Base-by-base conservation (phyloP, 2,888 invertebrate species). In the Drosophila austrosaltans region DNA sequence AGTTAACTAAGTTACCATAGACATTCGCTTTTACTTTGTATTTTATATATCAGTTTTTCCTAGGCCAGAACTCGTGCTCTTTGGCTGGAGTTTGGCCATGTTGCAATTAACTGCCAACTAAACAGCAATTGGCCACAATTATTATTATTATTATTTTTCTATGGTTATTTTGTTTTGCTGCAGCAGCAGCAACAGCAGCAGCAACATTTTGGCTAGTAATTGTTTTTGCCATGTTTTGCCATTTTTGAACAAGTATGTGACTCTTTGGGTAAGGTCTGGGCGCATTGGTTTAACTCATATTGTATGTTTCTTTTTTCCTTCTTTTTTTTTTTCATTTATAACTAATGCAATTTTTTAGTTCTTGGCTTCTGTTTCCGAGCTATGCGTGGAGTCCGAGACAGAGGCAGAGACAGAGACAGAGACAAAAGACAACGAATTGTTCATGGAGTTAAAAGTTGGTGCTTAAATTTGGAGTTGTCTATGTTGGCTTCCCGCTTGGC, bases 21-120 rank as follows among this genome's bases (percentile, higher is more conserved):
- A 60, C 60, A 42, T 44, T 60, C 40, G 42, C 44, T 60, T 30
- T 42, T 60, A 22, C 39, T 10, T 57, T 57, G 30, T 54, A 30
- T 57, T 69, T 66, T 75, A 32, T 36, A 36, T 57, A 16, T 16
- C 16, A 53, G 7, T 61, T 60, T 42, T 57, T 20, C 22, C 20
- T 12, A n/a, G 22, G 36, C 57, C 57, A 57, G 57, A 57, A 57
- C 36, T 59, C 59, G 59, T 59, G 59, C 59, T 39, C 39, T 79
- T 75, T 56, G 72, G 32, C 57, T 40, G 40, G 44, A 32, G 73
- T 76, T 76, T 69, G 76, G 83, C 78, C 88, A 81, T 86, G 89
- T 88, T 86, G 89, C 87, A 89, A 87, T 89, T 87, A 87, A 88
- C 83, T 86, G 78, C 75, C 86, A 89, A 87, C 85, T 89, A 89